Evolutionary conservation across 2,113 vertebrate genomes (phyloP).

Genomic region (Catharus minimus): DNA sequence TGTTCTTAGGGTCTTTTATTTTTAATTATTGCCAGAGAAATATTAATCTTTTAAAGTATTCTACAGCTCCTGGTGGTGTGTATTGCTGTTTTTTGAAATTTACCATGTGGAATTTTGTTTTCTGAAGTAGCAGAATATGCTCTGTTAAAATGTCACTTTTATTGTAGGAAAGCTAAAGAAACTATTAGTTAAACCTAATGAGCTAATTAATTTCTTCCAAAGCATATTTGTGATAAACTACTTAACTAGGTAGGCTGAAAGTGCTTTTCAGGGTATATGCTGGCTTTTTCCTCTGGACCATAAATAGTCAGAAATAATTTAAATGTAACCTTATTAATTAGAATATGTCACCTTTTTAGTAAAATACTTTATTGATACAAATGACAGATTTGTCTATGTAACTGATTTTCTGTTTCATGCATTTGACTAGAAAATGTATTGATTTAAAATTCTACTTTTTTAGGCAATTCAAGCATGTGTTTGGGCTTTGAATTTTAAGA

Average conservation of each 20-base stretch:
- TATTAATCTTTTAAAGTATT: neutral
- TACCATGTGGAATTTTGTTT: slow-evolving; percentile 15
- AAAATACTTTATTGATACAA: neutral
- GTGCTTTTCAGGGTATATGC: neutral
- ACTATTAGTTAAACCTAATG: slow-evolving; percentile 28
- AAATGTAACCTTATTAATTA: neutral
- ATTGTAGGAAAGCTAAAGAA: slow-evolving; percentile 34
- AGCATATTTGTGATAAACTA: slow-evolving; percentile 22
- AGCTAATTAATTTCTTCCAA: slow-evolving; percentile 56
- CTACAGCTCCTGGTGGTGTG: neutral
- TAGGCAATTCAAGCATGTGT: neutral
- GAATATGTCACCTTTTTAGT: slow-evolving; percentile 2
- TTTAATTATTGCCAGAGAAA: neutral
- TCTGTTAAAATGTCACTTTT: slow-evolving; percentile 45
- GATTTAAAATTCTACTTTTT: neutral
- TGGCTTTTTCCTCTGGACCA: neutral
- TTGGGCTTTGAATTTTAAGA: neutral
- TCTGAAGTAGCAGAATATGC: slow-evolving; percentile 3
- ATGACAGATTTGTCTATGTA: neutral
- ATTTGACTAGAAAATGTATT: neutral
- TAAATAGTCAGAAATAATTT: neutral
- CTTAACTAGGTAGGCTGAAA: neutral
- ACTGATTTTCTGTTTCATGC: neutral
- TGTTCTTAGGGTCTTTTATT: neutral
- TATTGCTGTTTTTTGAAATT: neutral